Evolutionary conservation across 2,797 vertebrate genomes (phyloP).

Genomic region (Ctenochaetus hawaiiensis): DNA sequence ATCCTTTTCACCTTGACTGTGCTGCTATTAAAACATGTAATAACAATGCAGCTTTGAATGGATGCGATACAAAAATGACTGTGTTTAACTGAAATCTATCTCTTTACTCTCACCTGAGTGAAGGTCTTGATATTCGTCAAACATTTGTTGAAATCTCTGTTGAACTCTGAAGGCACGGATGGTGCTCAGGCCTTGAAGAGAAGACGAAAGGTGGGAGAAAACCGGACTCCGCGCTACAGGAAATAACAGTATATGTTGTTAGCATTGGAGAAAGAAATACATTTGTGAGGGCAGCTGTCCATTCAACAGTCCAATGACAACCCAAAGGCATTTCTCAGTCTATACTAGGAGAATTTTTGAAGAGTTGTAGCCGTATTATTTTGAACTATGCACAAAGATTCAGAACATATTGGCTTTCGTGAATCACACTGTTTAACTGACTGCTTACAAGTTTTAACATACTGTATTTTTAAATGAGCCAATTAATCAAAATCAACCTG

Average conservation of each 20-base stretch:
- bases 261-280: conserved; percentile 7
- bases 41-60: not conserved
- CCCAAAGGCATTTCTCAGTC: not conserved
- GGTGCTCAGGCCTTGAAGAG: conserved; percentile 95
- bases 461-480: not conserved
- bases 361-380: not conserved
- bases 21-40: not conserved
- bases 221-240: conserved; percentile 92
- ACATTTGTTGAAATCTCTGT: conserved; percentile 90
- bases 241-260: not conserved
- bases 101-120: conserved; percentile 88
- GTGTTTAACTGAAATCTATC: not conserved
- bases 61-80: not conserved
- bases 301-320: not conserved
- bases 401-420: not conserved
- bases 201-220: conserved; percentile 95
- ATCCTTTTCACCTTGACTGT: not conserved
- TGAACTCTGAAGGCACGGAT: conserved; percentile 93
- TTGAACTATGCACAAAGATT: not conserved
- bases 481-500: not conserved
- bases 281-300: not conserved
- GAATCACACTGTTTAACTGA: not conserved
- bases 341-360: not conserved
- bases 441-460: not conserved
- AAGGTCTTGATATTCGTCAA: conserved; percentile 94